phyloP scores from a whole-genome alignment of 2,888 invertebrate genomes.

The Acleris sparsana region DNA sequence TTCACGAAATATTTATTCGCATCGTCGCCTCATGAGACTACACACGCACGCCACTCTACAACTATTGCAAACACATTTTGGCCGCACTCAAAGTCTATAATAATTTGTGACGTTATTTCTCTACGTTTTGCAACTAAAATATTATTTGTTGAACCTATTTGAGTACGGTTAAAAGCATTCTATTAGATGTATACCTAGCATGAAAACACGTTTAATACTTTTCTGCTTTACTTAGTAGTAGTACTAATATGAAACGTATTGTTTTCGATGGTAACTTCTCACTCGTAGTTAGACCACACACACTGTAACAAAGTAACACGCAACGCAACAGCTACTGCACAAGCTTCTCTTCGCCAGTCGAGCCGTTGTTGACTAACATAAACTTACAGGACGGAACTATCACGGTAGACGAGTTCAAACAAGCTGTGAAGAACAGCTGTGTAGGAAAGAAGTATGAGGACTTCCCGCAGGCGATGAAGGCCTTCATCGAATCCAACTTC shows the following conservation, averaged over 20 bases:
- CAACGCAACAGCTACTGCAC: constrained; percentile 51
- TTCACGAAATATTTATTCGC: constrained; percentile 12
- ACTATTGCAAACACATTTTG: constrained; percentile 3
- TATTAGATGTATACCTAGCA: not conserved
- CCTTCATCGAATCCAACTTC: constrained; percentile 93
- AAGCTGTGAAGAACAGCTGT: constrained; percentile 91
- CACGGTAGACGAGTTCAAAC: constrained; percentile 91
- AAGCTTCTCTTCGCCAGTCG: constrained; percentile 51
- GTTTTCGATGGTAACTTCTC: constrained; percentile 27
- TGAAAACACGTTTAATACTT: not conserved
- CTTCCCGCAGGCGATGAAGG: constrained; percentile 93
- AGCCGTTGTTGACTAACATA: constrained; percentile 8
- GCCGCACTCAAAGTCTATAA: constrained; percentile 9
- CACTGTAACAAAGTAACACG: constrained; percentile 25
- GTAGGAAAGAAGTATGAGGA: constrained; percentile 90
- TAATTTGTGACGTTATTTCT: too few species aligned
- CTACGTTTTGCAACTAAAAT: too few species aligned
- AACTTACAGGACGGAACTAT: constrained; percentile 89
- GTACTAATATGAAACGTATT: constrained; percentile 13
- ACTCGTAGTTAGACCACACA: constrained; percentile 22
- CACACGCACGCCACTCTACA: constrained; percentile 28
- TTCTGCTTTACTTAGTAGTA: not conserved
- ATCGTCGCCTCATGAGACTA: constrained; percentile 12
- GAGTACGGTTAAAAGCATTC: constrained; percentile 1
- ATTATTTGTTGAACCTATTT: not conserved